A percentile compares a stretch with the other conserved stretches of the same genome.
Conservation (phyloP, 1,140 invertebrate genomes). For the Drosophila malerkotliana region DNA sequence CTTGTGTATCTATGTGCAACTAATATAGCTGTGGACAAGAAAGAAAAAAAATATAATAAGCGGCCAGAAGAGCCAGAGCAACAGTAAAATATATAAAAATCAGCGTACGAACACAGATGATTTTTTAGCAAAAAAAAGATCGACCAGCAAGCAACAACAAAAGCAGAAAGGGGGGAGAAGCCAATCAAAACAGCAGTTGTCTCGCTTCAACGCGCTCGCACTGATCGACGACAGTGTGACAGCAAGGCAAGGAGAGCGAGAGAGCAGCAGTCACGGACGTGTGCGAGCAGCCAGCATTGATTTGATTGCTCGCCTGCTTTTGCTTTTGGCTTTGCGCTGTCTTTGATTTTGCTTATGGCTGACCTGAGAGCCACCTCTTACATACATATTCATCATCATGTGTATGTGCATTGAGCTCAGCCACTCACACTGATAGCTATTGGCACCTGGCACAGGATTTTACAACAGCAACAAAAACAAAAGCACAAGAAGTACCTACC, state of each 20-base stretch:
- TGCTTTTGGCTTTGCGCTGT: conserved; percentile 56
- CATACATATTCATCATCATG: conserved; percentile 30
- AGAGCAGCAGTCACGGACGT: conserved; percentile 73
- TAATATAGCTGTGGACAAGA: conserved; percentile 61
- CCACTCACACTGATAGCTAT: conserved; percentile 37
- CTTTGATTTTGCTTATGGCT: conserved; percentile 77
- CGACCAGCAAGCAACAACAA: conserved; percentile 53
- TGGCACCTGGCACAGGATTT: conserved; percentile 75
- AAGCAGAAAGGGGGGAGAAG: conserved; percentile 32
- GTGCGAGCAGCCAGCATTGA: conserved; percentile 67
- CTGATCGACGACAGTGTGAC: conserved; percentile 41
- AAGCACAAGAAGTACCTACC: conserved; percentile 21
- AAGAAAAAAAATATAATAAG: conserved; percentile 69
- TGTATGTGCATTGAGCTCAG: conserved; percentile 13
- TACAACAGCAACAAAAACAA: conserved; percentile 24
- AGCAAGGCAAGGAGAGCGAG: conserved; percentile 48
- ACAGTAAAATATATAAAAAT: conserved; percentile 71
- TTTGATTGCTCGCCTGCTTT: conserved; percentile 75
- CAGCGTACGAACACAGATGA: conserved; percentile 79
- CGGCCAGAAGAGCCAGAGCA: conserved; percentile 26
- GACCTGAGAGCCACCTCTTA: conserved; percentile 68
- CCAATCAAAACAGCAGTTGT: conserved; percentile 81
- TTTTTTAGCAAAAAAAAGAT: conserved; percentile 82
- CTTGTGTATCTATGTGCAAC: conserved; percentile 67
- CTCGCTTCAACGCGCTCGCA: conserved; percentile 62